A percentile compares a stretch with the other conserved stretches of the same genome.
Evolutionary conservation across 2,113 vertebrate genomes (phyloP).

Genomic region (Pseudopodoces humilis): DNA sequence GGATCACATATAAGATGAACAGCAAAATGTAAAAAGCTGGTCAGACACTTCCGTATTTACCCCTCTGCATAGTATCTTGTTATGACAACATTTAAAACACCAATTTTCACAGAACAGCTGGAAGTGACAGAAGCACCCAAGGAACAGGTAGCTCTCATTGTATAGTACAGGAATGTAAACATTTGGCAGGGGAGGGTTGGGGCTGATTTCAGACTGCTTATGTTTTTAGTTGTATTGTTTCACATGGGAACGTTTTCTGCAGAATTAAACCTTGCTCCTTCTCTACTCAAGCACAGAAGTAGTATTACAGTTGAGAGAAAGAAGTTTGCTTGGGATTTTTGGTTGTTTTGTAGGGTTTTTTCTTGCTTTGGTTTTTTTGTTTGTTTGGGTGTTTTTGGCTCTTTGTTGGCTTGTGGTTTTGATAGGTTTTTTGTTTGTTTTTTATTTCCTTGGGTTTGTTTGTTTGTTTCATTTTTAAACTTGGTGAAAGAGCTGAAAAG

Average conservation of each 20-base stretch:
- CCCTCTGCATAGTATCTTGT: background rate
- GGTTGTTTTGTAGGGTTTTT: background rate
- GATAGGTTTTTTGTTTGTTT: background rate
- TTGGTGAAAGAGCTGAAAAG: background rate
- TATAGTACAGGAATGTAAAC: background rate
- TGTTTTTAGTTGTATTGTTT: background rate
- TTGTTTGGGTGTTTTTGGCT: background rate
- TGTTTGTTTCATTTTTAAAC: background rate
- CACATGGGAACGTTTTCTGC: background rate
- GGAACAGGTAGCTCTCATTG: background rate
- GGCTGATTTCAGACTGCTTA: background rate
- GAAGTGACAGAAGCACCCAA: background rate
- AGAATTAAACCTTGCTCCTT: background rate
- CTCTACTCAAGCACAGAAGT: background rate
- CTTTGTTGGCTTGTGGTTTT: background rate
- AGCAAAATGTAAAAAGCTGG: background rate
- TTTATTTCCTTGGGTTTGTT: too few relatives aligned
- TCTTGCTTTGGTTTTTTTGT: background rate
- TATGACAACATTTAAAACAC: background rate
- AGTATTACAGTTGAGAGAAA: background rate
- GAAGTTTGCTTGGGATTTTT: background rate
- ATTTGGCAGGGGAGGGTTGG: accelerated
- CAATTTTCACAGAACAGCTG: background rate
- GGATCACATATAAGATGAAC: background rate
- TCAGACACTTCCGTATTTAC: background rate